Evolutionary conservation across 2,113 vertebrate genomes (phyloP), one percentile per base, ranked within the genome.

Genomic region (Eonycteris spelaea): DNA sequence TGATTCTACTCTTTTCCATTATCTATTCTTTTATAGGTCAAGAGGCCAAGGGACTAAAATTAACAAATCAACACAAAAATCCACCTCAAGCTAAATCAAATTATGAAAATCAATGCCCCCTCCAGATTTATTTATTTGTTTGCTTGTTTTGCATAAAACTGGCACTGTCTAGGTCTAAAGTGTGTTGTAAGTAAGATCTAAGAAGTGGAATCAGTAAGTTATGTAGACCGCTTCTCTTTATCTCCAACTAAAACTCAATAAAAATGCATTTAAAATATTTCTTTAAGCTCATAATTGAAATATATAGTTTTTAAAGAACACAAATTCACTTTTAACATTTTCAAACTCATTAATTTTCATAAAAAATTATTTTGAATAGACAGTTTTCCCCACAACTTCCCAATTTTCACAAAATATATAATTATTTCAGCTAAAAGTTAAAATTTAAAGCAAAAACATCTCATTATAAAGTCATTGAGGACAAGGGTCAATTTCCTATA

Each of bases 61-160:
- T 53, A 91, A 87, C 11, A 43, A 88, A 65, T n/a, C 68, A 78
- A 91, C 93, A 55, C 35, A 15, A 92, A 95, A 73, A 80, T 74
- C 35, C 14, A 63, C 86, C 70, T 91, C 75, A 87, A 75, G 48
- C 15, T 33, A 71, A n/a, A 21, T 19, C 45, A 57, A 53, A 1
- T 88, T 84, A 83, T 71, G 61, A 63, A 65, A n/a, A 65, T 77
- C 43, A 71, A 3, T 13, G 24, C 21, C 18, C 86, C 15, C 7
- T 30, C 7, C 10, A 63, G 45, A 79, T 71, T 67, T 93, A 26
- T 57, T 82, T 55, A 6, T 55, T 78, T 55, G 61, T 51, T 86
- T 80, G 6, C 19, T 91, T 71, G 33, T 83, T 89, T 84, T 89
- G 16, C 24, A 59, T 65, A 59, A 73, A 84, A 59, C 12, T 45